Conservation (phyloP, 2,888 invertebrate genomes). For the Nomada hirtipes region DNA sequence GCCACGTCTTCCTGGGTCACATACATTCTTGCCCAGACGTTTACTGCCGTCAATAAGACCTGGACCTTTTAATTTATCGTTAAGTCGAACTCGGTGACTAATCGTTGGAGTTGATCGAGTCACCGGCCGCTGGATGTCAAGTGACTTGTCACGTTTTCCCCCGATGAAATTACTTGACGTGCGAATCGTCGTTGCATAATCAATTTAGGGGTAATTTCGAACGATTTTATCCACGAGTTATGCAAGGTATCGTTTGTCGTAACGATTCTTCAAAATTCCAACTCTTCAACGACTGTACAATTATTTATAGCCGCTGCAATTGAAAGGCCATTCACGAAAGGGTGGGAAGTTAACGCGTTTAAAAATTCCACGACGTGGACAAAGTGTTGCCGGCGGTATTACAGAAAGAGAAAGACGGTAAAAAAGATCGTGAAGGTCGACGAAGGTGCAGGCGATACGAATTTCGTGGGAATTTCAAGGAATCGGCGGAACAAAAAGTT, state of each 20-base stretch:
- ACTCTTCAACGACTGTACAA: no score
- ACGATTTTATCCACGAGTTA: not conserved
- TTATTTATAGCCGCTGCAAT: no score
- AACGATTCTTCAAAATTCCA: no score
- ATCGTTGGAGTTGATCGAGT: slow-evolving; percentile 62
- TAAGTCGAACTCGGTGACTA: slow-evolving; percentile 64
- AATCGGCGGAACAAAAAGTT: slow-evolving; percentile 16
- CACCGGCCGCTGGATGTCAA: slow-evolving; percentile 50
- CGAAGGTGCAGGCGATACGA: not conserved
- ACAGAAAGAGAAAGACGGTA: no score
- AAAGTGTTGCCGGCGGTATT: not conserved
- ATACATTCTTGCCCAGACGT: slow-evolving; percentile 62
- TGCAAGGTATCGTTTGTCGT: no score
- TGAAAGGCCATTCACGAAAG: no score
- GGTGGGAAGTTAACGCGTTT: no score
- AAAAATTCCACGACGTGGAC: not conserved
- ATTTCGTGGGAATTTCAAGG: not conserved
- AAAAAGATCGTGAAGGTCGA: no score
- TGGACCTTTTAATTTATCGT: slow-evolving; percentile 60
- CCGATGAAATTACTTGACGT: slow-evolving; percentile 26
- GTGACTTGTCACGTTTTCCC: slow-evolving; percentile 39
- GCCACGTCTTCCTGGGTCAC: slow-evolving; percentile 67
- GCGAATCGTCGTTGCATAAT: slow-evolving; percentile 3
- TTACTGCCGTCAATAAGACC: slow-evolving; percentile 61
- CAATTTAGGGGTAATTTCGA: not conserved